These are phyloP conservation scores for Oncopodura yosiiana DNA, from an alignment of 1,140 invertebrate species.

Conservation along the genomic window DNA sequence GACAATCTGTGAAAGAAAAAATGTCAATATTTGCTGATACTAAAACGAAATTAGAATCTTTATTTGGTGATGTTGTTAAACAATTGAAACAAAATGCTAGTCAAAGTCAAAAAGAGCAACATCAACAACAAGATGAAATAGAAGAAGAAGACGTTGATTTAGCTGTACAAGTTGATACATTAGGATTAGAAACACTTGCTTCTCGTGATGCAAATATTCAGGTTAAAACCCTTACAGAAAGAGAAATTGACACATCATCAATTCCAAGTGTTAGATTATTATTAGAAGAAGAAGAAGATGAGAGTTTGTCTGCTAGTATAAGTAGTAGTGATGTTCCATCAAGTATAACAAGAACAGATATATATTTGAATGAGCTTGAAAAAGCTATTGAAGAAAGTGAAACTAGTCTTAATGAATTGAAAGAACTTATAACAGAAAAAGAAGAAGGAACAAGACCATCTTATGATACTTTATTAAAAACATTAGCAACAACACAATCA, in stretches of 20 bases:
- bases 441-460: background rate
- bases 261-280: background rate
- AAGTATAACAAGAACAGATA: slow-evolving; percentile 57
- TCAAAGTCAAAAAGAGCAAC: slow-evolving; percentile 13
- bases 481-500: slow-evolving; percentile 13
- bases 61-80: too few species aligned
- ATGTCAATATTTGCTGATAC: background rate
- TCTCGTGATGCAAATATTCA: slow-evolving; percentile 26
- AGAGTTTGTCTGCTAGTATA: background rate
- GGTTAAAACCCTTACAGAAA: slow-evolving; percentile 20
- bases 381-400: slow-evolving; percentile 55
- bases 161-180: too few species aligned
- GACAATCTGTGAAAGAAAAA: slow-evolving; percentile 4
- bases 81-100: too few species aligned
- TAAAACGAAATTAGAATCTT: slow-evolving; percentile 21
- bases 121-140: slow-evolving; percentile 1
- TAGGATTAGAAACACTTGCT: too few species aligned
- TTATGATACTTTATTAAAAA: slow-evolving; percentile 3
- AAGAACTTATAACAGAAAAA: slow-evolving; percentile 36
- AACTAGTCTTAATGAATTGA: slow-evolving; percentile 47
- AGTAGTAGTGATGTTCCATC: background rate
- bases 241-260: slow-evolving; percentile 34
- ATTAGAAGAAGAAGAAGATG: background rate
- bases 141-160: too few species aligned
- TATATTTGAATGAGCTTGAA: slow-evolving; percentile 60